phyloP scores from a whole-genome alignment of 2,888 invertebrate genomes.

The Sminthurides aquaticus region DNA sequence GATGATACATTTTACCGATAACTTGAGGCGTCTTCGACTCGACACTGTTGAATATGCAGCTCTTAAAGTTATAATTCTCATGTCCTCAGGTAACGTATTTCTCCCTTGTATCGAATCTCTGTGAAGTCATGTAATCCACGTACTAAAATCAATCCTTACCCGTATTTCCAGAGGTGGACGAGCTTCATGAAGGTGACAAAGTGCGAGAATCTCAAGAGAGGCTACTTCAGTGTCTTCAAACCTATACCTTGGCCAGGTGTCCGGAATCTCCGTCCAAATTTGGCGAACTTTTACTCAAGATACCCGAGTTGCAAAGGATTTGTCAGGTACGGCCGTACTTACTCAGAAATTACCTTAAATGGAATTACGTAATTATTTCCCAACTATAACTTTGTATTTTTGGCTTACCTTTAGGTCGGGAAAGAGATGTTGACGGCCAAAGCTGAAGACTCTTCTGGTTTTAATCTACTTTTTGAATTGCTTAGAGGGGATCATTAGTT shows the following conservation, averaged over 20 bases:
- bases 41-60: conserved; percentile 95
- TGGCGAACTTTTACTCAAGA: conserved; percentile 81
- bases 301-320: conserved; percentile 89
- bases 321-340: conserved; percentile 74
- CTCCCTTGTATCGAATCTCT: too few relatives aligned
- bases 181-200: conserved; percentile 85
- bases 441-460: conserved; percentile 77
- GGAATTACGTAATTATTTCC: background rate
- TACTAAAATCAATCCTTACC: conserved; percentile 6
- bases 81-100: conserved; percentile 72
- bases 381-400: too few relatives aligned
- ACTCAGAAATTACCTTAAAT: background rate
- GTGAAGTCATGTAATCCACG: too few relatives aligned
- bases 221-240: conserved; percentile 82
- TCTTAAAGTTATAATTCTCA: conserved; percentile 85
- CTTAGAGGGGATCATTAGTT: conserved; percentile 81
- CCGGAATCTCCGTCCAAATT: conserved; percentile 90
- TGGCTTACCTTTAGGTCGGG: conserved; percentile 75
- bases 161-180: conserved; percentile 68
- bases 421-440: conserved; percentile 84
- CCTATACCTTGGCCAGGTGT: conserved; percentile 84
- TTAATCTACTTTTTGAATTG: conserved; percentile 92
- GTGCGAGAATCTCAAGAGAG: conserved; percentile 90
- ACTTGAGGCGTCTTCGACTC: conserved; percentile 76
- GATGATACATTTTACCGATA: conserved; percentile 90